phyloP scores from a whole-genome alignment of 2,888 invertebrate species.

The Drosophila vallismaia region DNA sequence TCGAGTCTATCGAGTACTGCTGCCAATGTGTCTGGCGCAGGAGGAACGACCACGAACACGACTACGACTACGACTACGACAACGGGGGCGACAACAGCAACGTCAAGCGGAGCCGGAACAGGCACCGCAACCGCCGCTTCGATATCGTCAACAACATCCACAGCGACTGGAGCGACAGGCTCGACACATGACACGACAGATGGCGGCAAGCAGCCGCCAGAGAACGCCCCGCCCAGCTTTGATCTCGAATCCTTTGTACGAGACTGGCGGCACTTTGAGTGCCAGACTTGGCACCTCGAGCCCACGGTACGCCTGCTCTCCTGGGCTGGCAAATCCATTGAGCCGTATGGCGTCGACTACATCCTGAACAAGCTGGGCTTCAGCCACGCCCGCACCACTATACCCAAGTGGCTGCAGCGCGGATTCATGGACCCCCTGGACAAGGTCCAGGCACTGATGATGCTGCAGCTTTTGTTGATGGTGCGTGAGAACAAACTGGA shows the following conservation, averaged over 20 bases:
- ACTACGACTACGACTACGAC: conserved; percentile 30
- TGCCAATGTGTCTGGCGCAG: conserved; percentile 18
- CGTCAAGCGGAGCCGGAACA: neutral
- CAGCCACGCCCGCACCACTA: conserved; percentile 98
- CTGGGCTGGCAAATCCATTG: conserved; percentile 98
- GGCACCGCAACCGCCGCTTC: neutral
- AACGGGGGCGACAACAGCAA: neutral
- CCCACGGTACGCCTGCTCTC: conserved; percentile 94
- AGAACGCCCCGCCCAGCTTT: conserved; percentile 58
- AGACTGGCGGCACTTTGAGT: conserved; percentile 95
- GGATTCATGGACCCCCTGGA: conserved; percentile 99
- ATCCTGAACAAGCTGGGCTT: conserved; percentile 99
- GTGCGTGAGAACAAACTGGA: conserved; percentile 85
- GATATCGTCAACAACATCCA: conserved; percentile 3
- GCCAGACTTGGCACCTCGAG: conserved; percentile 98
- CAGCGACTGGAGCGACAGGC: conserved; percentile 19
- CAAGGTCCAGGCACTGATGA: conserved; percentile 92
- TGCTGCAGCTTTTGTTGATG: conserved; percentile 88
- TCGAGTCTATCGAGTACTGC: conserved; percentile 57
- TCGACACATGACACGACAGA: conserved; percentile 42
- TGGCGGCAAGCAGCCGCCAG: conserved; percentile 27
- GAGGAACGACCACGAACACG: conserved; percentile 34
- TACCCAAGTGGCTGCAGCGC: conserved; percentile 99
- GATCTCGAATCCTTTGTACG: conserved; percentile 88
- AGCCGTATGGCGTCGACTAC: conserved; percentile 99